A percentile compares a stretch with the other conserved stretches of the same genome.
These are phyloP conservation scores for Mus minutoides DNA, from an alignment of 2,797 vertebrate genomes.

Conservation along the genomic window DNA sequence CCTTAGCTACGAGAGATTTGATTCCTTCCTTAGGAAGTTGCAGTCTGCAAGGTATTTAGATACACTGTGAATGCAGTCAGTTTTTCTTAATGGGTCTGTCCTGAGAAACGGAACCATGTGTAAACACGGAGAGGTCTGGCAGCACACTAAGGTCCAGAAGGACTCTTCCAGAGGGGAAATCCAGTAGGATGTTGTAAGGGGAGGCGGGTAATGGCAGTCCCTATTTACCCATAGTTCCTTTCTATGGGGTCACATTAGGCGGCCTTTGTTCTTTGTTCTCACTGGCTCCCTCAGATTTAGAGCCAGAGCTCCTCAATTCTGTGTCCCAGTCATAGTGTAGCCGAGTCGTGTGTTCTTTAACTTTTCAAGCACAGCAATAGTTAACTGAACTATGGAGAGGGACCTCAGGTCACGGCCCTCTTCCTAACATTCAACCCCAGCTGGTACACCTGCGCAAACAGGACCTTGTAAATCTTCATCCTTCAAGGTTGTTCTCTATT, in stretches of 20 bases:
- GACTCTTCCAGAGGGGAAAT: background rate
- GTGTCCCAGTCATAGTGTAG: background rate
- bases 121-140: background rate
- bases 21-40: constrained; percentile 22
- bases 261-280: background rate
- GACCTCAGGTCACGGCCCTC: background rate
- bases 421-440: background rate
- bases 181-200: background rate
- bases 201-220: background rate
- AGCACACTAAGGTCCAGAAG: background rate
- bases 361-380: background rate
- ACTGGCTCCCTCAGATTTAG: background rate
- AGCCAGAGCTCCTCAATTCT: background rate
- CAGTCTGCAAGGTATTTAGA: background rate
- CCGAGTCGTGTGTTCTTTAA: background rate
- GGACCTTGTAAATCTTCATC: background rate
- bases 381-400: background rate
- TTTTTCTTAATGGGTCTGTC: background rate
- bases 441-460: background rate
- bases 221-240: background rate
- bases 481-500: background rate
- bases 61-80: background rate
- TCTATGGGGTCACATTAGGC: background rate
- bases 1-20: background rate
- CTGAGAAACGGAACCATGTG: background rate